These are phyloP conservation scores for Coboldia fuscipes DNA, from an alignment of 1,140 invertebrate species.

Conservation along the genomic window DNA sequence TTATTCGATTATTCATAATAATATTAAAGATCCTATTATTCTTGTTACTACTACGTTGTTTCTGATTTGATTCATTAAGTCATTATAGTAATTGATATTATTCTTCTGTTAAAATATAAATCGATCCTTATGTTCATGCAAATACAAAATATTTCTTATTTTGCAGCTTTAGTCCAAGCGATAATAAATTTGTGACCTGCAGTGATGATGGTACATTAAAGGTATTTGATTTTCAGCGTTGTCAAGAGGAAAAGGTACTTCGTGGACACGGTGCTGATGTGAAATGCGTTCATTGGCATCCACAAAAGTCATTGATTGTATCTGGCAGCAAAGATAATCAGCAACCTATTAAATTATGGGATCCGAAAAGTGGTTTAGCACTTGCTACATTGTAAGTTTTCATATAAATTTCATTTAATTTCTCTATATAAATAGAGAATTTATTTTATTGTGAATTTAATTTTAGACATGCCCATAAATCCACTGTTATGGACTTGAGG, in stretches of 20 bases:
- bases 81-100: no score
- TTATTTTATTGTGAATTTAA: slow-evolving; percentile 4
- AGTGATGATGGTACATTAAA: slow-evolving; percentile 96
- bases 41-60: no score
- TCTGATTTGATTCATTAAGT: no score
- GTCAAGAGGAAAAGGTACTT: slow-evolving; percentile 88
- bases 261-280: slow-evolving; percentile 98
- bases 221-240: slow-evolving; percentile 96
- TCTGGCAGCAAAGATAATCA: slow-evolving; percentile 99
- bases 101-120: no score
- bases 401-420: neutral
- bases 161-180: slow-evolving; percentile 90
- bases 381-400: slow-evolving; percentile 49
- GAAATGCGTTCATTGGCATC: slow-evolving; percentile 99
- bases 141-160: no score
- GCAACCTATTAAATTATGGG: slow-evolving; percentile 98
- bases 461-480: slow-evolving; percentile 92
- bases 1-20: no score
- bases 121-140: no score
- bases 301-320: slow-evolving; percentile 86
- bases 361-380: slow-evolving; percentile 84
- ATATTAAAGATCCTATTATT: no score
- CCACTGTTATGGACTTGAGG: slow-evolving; percentile 95
- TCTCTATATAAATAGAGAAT: no score
- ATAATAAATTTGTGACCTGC: slow-evolving; percentile 96